Percentiles rank a stretch among this genome's conserved stretches.
phyloP scores from a whole-genome alignment of 2,113 vertebrate species.

The Bubo bubo region DNA sequence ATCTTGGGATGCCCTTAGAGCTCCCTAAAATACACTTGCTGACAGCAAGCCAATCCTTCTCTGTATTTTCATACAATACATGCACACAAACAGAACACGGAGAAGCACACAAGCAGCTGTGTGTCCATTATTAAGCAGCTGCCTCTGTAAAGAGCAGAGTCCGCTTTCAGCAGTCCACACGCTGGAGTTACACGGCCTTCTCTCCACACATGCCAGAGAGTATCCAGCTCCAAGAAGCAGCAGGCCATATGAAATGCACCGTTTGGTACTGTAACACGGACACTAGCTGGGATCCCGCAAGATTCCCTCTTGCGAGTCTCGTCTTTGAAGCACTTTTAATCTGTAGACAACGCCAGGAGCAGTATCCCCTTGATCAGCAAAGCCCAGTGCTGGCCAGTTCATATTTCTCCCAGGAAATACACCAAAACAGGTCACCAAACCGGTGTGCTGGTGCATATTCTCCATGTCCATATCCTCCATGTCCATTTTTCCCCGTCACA shows the following conservation, averaged over 20 bases:
- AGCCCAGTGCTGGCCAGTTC: neutral
- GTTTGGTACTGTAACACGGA: neutral
- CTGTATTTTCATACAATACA: neutral
- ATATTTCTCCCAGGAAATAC: neutral
- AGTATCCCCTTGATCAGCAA: neutral
- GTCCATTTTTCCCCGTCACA: neutral
- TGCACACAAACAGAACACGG: neutral
- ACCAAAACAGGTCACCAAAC: neutral
- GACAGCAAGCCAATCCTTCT: neutral
- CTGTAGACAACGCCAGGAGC: neutral
- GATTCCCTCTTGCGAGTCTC: neutral
- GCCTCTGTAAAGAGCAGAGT: neutral
- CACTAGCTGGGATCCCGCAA: neutral
- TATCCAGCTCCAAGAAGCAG: neutral
- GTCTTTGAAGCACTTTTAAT: neutral
- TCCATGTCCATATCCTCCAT: rapidly evolving
- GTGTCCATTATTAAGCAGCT: neutral
- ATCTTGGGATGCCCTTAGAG: neutral
- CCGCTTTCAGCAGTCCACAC: neutral
- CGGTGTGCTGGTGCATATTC: neutral
- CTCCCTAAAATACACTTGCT: neutral
- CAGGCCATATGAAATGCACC: neutral
- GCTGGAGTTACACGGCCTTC: neutral
- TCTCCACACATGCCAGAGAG: neutral
- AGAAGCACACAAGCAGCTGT: neutral